A percentile compares a stretch with the other conserved stretches of the same genome.
phyloP scores from a whole-genome alignment of 2,888 invertebrate species.

The Silvanus unidentatus region DNA sequence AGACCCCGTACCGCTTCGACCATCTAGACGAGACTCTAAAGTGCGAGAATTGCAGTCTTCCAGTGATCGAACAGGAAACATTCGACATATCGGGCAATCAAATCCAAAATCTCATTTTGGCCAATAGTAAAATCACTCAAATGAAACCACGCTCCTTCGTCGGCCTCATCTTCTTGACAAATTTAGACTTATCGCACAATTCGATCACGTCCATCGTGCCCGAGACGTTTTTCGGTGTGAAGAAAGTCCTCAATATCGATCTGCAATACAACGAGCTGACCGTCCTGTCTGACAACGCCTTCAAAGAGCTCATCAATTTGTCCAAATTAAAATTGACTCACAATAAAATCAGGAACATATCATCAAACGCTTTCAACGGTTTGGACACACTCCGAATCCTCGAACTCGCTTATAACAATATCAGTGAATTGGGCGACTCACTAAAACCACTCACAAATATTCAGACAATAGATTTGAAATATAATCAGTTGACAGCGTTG shows the following conservation, averaged over 20 bases:
- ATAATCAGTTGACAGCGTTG: slow-evolving; percentile 32
- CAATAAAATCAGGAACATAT: slow-evolving; percentile 34
- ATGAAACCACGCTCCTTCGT: slow-evolving; percentile 38
- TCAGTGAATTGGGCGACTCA: slow-evolving; percentile 25
- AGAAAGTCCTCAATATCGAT: slow-evolving; percentile 37
- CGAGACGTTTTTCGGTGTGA: slow-evolving; percentile 39
- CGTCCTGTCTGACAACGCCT: slow-evolving; percentile 34
- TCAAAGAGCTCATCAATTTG: slow-evolving; percentile 36
- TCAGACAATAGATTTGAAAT: slow-evolving; percentile 29
- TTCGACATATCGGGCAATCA: slow-evolving; percentile 44
- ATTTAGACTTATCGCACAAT: slow-evolving; percentile 34
- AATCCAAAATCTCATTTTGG: slow-evolving; percentile 36
- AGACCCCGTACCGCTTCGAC: slow-evolving; percentile 42
- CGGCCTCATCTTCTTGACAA: slow-evolving; percentile 39
- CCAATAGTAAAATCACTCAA: slow-evolving; percentile 30
- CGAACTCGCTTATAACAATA: slow-evolving; percentile 34
- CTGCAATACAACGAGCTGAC: slow-evolving; percentile 36
- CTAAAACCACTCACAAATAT: slow-evolving; percentile 1
- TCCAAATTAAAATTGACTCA: slow-evolving; percentile 29
- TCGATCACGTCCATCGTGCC: slow-evolving; percentile 34
- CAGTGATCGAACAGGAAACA: slow-evolving; percentile 33
- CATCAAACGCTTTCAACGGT: slow-evolving; percentile 33
- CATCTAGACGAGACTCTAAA: slow-evolving; percentile 41
- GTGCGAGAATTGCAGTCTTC: slow-evolving; percentile 38
- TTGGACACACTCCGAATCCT: slow-evolving; percentile 30